Evolutionary conservation across 2,888 invertebrate species (phyloP).

Genomic region (Mactromeris polynyma): DNA sequence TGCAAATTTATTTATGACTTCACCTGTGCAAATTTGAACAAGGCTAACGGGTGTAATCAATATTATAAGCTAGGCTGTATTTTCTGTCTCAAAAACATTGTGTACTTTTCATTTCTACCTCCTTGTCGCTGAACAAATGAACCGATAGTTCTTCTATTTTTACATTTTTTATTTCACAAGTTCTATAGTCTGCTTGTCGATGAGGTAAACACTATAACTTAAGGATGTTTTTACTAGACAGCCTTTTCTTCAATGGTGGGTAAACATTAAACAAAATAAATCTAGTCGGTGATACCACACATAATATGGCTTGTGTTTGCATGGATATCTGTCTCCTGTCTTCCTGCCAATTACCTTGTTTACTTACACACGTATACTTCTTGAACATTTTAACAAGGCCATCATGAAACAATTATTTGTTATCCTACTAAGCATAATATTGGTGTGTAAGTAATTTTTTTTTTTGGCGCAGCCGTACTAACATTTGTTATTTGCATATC

Average conservation of each 20-base stretch:
- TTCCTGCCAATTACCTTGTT: constrained; percentile 2
- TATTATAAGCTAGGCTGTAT: constrained; percentile 21
- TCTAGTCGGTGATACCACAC: not conserved
- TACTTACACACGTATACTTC: not conserved
- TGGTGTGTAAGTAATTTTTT: no score
- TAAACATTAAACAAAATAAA: not conserved
- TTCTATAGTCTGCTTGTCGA: constrained; percentile 2
- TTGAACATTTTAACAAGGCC: not conserved
- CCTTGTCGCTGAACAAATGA: constrained; percentile 29
- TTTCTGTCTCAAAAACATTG: not conserved
- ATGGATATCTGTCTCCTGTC: not conserved
- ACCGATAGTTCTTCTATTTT: not conserved
- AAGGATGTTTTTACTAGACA: not conserved
- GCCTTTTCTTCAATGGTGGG: not conserved
- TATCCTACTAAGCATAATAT: no score
- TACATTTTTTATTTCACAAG: not conserved
- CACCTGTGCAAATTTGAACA: constrained; percentile 66
- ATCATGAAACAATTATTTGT: no score
- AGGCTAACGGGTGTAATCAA: constrained; percentile 52
- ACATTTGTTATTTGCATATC: no score
- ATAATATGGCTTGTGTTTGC: not conserved
- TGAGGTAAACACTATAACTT: not conserved
- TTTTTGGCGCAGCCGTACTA: no score
- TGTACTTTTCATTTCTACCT: constrained; percentile 15
- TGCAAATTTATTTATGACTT: constrained; percentile 56